These are phyloP conservation scores for Crypturellus tataupa DNA, from an alignment of 2,797 vertebrate species.

Conservation along the genomic window DNA sequence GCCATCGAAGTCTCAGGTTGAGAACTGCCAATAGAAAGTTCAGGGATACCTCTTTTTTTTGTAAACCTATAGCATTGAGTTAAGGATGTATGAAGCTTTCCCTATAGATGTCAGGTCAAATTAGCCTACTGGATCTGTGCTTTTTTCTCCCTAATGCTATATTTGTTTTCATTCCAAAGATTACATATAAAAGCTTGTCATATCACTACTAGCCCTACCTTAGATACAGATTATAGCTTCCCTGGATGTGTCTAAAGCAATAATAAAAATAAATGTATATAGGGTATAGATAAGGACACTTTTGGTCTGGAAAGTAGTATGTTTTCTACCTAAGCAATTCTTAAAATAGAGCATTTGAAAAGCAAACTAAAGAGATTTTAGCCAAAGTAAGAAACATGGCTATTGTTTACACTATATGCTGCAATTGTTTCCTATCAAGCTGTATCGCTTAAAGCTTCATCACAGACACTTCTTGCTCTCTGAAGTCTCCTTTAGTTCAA, in stretches of 20 bases:
- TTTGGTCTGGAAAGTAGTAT: background rate
- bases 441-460: slow-evolving; percentile 25
- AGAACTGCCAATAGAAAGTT: background rate
- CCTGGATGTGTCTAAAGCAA: background rate
- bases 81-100: background rate
- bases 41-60: background rate
- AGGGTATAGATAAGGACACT: background rate
- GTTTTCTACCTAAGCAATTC: background rate
- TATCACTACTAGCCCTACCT: background rate
- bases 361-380: slow-evolving; percentile 15
- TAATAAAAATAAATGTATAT: background rate
- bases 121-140: background rate
- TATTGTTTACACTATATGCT: slow-evolving; percentile 18
- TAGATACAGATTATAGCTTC: background rate
- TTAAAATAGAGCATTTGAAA: background rate
- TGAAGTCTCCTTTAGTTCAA: background rate
- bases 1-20: background rate
- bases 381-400: background rate
- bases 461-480: background rate
- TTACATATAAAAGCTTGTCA: background rate
- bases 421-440: slow-evolving; percentile 21
- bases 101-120: background rate
- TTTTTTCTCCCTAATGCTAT: fast-evolving
- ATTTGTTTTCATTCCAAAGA: background rate
- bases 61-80: background rate